Evolutionary conservation across 2,888 invertebrate genomes (phyloP), one percentile per base, ranked within the genome.

Genomic region (Podotricha telesiphe): DNA sequence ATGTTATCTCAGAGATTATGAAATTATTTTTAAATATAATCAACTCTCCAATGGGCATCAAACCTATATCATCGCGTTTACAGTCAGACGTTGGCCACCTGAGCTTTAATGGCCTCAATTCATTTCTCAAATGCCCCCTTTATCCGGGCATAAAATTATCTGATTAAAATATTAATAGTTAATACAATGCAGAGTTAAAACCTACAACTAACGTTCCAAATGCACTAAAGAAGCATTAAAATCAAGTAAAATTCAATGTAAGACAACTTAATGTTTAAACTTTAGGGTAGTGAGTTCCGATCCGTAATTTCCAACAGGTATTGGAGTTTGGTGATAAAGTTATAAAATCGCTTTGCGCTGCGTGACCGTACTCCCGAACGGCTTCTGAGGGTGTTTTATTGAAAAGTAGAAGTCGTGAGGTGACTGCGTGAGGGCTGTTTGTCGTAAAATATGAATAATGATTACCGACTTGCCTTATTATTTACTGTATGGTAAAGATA

Each of bases 331-430:
- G 84, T 85, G 88, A 90, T 90, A 89, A 91, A 91, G 91, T 88
- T 89, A 90, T 90, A 91, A 91, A 91, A 92, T 88, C 89, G 91
- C 81, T 89, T 83, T 81, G 74, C 79, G 76, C 81, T 88, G 86
- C 92, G 92, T 91, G 92, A 91, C 90, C 86, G 84, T 80, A 90
- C 86, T 93, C 76, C 84, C 79, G 85, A 89, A 83, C 82, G 80
- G 78, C 77, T 79, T 84, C 79, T 79, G 79, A 81, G 86, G 87
- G 86, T 87, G 88, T 89, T 92, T 92, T 91, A 91, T 91, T 92
- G 91, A 91, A 92, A 92, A 92, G 88, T 91, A 88, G 74, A 80
- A 83, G 81, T 83, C 91, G 91, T 91, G 92, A 90, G 83, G 82
- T 74, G 91, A 90, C 85, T 92, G 78, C 86, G 80, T 82, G 80